phyloP scores from a whole-genome alignment of 2,113 vertebrate genomes.

The Odontophorus gujanensis region DNA sequence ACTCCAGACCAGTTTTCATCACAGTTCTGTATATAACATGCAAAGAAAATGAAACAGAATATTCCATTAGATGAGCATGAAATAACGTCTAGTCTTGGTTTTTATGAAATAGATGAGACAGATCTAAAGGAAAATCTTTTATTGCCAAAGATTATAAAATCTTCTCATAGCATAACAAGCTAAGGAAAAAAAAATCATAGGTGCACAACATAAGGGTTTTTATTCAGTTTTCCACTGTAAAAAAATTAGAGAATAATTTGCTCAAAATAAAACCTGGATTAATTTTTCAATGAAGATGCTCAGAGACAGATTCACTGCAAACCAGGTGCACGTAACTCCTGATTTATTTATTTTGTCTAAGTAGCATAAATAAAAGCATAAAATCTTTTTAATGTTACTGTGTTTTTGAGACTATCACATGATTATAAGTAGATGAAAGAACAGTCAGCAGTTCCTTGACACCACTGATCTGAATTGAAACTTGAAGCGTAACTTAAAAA shows the following conservation, averaged over 20 bases:
- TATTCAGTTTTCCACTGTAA: not conserved
- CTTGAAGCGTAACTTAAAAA: not conserved
- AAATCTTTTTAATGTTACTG: not conserved
- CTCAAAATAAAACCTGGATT: not conserved
- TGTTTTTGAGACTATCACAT: not conserved
- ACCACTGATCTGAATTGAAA: not conserved
- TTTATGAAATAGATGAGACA: not conserved
- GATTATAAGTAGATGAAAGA: not conserved
- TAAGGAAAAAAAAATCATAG: not conserved
- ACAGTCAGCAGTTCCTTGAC: not conserved
- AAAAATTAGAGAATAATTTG: not conserved
- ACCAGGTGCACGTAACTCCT: not conserved
- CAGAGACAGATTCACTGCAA: not conserved
- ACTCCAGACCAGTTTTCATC: slow-evolving; percentile 95
- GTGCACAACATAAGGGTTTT: not conserved
- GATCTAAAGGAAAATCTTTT: not conserved
- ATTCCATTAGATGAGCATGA: not conserved
- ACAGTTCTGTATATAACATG: slow-evolving; percentile 83
- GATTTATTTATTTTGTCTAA: not conserved
- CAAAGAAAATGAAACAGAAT: not conserved
- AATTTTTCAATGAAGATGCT: not conserved
- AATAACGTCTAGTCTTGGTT: not conserved
- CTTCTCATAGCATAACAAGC: not conserved
- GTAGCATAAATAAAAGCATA: not conserved
- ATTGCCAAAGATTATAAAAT: not conserved